Conservation (phyloP, 2,888 invertebrate species). For the Drosophila kokeensis region DNA sequence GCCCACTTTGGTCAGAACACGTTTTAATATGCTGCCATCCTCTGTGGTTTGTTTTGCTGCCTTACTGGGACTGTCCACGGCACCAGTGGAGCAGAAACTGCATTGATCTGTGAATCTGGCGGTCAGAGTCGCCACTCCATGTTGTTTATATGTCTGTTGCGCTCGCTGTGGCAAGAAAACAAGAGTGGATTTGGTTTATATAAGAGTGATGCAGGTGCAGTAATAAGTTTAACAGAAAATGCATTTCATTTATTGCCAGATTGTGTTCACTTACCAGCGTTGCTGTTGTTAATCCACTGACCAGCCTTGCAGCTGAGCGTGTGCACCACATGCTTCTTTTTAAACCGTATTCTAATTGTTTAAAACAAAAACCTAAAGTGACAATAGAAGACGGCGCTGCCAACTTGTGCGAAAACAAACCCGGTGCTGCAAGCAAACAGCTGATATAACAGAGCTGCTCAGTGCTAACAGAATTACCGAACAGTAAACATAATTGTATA, state of each 20-base stretch:
- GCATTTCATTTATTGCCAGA: background rate
- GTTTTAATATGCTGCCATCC: slow-evolving; percentile 86
- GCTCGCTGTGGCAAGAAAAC: slow-evolving; percentile 49
- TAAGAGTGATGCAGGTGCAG: slow-evolving; percentile 66
- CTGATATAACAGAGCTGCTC: slow-evolving; percentile 33
- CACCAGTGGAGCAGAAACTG: slow-evolving; percentile 60
- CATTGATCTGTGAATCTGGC: slow-evolving; percentile 12
- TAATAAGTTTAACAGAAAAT: background rate
- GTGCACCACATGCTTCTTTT: slow-evolving; percentile 72
- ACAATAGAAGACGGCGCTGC: slow-evolving; percentile 29
- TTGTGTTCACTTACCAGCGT: slow-evolving; percentile 59
- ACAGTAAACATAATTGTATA: background rate
- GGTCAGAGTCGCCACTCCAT: slow-evolving; percentile 12
- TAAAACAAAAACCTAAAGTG: slow-evolving; percentile 42
- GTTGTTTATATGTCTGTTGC: slow-evolving; percentile 49
- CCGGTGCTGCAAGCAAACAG: slow-evolving; percentile 12
- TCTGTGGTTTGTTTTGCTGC: slow-evolving; percentile 42
- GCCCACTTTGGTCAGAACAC: slow-evolving; percentile 87
- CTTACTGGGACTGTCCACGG: slow-evolving; percentile 55
- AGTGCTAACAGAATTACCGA: background rate
- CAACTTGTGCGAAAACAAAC: slow-evolving; percentile 22
- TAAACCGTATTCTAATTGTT: slow-evolving; percentile 30
- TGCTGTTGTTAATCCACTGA: slow-evolving; percentile 42
- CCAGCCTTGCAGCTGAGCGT: slow-evolving; percentile 59
- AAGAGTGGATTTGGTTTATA: slow-evolving; percentile 69